Evolutionary conservation across 2,797 vertebrate species (phyloP), one percentile per base, ranked within the genome.

Genomic region (Salmo trutta): DNA sequence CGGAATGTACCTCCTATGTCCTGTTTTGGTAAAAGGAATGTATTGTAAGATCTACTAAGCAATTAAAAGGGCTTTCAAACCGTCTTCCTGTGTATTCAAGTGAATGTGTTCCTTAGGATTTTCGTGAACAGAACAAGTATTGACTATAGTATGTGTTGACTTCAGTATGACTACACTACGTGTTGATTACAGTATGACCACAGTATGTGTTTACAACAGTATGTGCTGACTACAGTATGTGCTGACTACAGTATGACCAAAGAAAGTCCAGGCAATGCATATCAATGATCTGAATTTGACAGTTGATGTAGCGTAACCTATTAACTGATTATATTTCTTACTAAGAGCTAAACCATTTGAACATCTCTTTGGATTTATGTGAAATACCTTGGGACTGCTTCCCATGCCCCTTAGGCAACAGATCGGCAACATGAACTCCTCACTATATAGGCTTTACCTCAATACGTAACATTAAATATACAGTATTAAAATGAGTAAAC

Each of bases 1-100:
- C 79, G 70, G 82, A 88, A 88, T 84, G 81, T 82, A 81, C 70
- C 77, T 90, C 82, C 83, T 85, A 80, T 86, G 85, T 89, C 89
- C 76, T 77, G 71, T 82, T 86, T 86, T 82, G 74, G 84, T 41
- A 79, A 77, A 85, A 84, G 86, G 77, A 80, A 77, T 71, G 74
- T 77, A 82, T 83, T 52, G 53, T 82, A 51, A 47, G 78, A 82
- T 68, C 67, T 59, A 41, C 7, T 41, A 33, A 17, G 65, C 65
- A 27, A 14, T 75, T 70, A 84, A 79, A 83, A 76, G 82, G 75
- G 62, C 31, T 79, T 78, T 6, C 15, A 41, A 41, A 41, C 14
- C 24, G 16, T 10, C 27, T 29, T 65, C 73, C 16, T 24, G 15
- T 64, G 6, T 52, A 47, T 54, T 54, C 15, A 54, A 21, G 27